These are phyloP conservation scores for Falco novaeseelandiae DNA, from an alignment of 2,797 vertebrate species.

Conservation along the genomic window DNA sequence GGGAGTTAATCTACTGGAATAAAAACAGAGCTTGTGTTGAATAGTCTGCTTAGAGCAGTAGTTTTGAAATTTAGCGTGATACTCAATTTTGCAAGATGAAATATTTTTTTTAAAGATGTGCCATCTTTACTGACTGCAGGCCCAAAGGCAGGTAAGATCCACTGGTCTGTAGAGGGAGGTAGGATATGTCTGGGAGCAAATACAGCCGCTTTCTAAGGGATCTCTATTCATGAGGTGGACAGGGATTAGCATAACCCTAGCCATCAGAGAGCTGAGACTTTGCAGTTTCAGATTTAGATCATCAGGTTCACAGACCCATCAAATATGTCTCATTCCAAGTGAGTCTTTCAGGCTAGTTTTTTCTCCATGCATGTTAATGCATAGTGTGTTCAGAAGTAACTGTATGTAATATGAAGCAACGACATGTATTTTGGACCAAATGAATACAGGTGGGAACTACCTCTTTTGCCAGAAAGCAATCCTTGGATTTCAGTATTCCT, in stretches of 20 bases:
- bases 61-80: not conserved
- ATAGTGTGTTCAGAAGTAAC: not conserved
- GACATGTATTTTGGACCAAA: not conserved
- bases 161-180: not conserved
- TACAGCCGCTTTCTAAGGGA: not conserved
- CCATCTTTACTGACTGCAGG: not conserved
- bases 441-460: not conserved
- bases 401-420: not conserved
- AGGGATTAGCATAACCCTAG: not conserved
- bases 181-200: not conserved
- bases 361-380: not conserved
- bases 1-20: constrained; percentile 39
- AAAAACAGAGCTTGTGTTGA: not conserved
- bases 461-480: not conserved
- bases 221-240: not conserved
- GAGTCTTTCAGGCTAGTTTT: not conserved
- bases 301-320: not conserved
- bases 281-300: not conserved
- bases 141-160: not conserved
- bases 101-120: not conserved
- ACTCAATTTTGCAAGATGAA: not conserved
- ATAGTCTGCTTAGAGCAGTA: not conserved
- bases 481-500: not conserved
- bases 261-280: not conserved
- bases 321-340: not conserved